A percentile compares a stretch with the other conserved stretches of the same genome.
phyloP scores from a whole-genome alignment of 1,140 invertebrate genomes.

The Heterodera schachtii region DNA sequence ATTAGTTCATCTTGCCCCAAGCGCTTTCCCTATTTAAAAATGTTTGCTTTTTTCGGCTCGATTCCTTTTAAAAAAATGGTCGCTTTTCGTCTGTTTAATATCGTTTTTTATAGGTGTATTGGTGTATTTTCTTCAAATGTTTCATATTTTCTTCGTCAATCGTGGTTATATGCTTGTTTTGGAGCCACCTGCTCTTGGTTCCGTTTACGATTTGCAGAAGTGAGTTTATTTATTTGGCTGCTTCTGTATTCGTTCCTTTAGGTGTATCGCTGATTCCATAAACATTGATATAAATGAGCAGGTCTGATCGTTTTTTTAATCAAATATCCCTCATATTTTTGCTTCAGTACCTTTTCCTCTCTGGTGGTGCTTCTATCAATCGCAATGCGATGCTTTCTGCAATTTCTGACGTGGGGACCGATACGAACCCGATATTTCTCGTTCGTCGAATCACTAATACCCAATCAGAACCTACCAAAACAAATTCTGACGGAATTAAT shows the following conservation, averaged over 20 bases:
- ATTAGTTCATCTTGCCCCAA: too few species aligned
- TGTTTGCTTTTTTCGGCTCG: too few species aligned
- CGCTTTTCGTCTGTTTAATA: too few species aligned
- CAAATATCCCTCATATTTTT: neutral
- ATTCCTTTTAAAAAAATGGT: too few species aligned
- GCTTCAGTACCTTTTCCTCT: constrained; percentile 30
- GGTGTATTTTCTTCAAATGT: constrained; percentile 27
- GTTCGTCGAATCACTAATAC: constrained; percentile 37
- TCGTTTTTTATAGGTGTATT: too few species aligned
- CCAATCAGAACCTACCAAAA: constrained; percentile 28
- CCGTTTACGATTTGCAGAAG: constrained; percentile 46
- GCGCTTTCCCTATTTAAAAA: too few species aligned
- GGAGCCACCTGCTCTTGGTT: constrained; percentile 42
- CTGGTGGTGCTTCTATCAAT: constrained; percentile 39
- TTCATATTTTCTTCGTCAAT: constrained; percentile 50
- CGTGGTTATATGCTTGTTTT: constrained; percentile 45
- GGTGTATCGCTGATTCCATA: constrained; percentile 25
- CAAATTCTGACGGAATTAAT: constrained; percentile 46
- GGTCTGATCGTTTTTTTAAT: constrained; percentile 17
- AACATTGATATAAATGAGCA: constrained; percentile 38
- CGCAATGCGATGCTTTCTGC: constrained; percentile 30
- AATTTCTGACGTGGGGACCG: constrained; percentile 40
- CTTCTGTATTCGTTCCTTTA: neutral
- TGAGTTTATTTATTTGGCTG: neutral
- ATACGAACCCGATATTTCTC: constrained; percentile 47